These are phyloP conservation scores for Apteryx owenii DNA, from an alignment of 2,113 vertebrate species.

Conservation along the genomic window DNA sequence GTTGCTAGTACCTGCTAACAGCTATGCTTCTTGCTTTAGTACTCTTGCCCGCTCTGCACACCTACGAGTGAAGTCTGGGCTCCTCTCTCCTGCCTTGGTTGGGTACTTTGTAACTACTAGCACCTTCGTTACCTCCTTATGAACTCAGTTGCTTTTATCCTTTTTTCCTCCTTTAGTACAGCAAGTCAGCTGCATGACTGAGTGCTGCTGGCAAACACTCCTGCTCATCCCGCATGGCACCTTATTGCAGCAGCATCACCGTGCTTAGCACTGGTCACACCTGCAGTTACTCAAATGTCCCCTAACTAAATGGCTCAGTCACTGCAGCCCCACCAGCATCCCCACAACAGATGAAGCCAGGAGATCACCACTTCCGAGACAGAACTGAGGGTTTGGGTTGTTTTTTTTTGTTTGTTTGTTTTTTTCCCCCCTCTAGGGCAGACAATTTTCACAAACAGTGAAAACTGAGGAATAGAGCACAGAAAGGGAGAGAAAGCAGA, in stretches of 20 bases:
- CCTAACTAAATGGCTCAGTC: too few relatives aligned
- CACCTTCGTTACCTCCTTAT: not conserved
- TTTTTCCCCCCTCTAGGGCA: not conserved
- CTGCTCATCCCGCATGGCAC: accelerated
- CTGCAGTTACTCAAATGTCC: not conserved
- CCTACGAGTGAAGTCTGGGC: not conserved
- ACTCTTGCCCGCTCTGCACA: not conserved
- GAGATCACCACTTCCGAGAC: not conserved
- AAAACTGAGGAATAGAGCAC: not conserved
- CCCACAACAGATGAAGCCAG: not conserved
- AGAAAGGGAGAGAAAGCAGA: not conserved
- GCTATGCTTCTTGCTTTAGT: not conserved
- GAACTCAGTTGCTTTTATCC: not conserved
- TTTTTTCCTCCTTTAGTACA: not conserved
- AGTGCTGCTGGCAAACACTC: not conserved
- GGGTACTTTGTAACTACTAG: not conserved
- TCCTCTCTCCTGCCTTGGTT: not conserved
- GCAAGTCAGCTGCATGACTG: not conserved
- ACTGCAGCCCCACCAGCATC: accelerated
- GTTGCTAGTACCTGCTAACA: conserved; percentile 55
- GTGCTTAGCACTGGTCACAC: not conserved
- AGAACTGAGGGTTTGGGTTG: not conserved
- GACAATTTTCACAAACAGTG: not conserved
- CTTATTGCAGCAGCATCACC: accelerated
- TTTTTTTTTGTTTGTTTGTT: not conserved